These are phyloP conservation scores for Lepidocyrtinus sp. DNA, from an alignment of 2,888 invertebrate genomes.

Conservation along the genomic window DNA sequence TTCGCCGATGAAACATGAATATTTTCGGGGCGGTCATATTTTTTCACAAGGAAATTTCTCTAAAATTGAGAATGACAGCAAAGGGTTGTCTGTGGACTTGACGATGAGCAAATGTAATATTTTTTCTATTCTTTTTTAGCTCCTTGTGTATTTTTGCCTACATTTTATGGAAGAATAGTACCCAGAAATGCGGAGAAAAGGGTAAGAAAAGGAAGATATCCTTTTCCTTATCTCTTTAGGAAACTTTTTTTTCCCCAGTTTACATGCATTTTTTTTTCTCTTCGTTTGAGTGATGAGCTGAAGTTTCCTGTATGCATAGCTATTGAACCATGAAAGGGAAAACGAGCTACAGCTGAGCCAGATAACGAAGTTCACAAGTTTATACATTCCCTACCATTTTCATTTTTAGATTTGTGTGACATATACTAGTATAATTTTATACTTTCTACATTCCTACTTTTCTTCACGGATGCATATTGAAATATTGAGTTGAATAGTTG, in stretches of 20 bases:
- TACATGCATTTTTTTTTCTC: slow-evolving; percentile 21
- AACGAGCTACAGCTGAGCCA: slow-evolving; percentile 57
- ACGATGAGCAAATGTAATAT: slow-evolving; percentile 45
- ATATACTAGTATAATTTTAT: too few species aligned
- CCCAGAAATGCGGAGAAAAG: too few species aligned
- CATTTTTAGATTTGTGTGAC: slow-evolving; percentile 15
- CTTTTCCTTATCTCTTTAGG: slow-evolving; percentile 26
- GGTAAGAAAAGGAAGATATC: neutral
- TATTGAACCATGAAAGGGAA: slow-evolving; percentile 59
- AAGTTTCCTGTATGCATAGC: slow-evolving; percentile 60
- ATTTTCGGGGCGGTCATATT: slow-evolving; percentile 40
- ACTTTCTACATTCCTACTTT: neutral
- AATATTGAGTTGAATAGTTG: slow-evolving; percentile 45
- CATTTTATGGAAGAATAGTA: too few species aligned
- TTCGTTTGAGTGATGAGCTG: slow-evolving; percentile 59
- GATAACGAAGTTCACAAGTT: slow-evolving; percentile 61
- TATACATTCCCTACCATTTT: slow-evolving; percentile 30
- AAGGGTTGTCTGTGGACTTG: slow-evolving; percentile 55
- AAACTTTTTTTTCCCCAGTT: slow-evolving; percentile 19
- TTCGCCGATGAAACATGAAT: slow-evolving; percentile 33
- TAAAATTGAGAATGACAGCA: slow-evolving; percentile 53
- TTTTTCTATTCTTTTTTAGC: slow-evolving; percentile 22
- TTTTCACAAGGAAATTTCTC: slow-evolving; percentile 42
- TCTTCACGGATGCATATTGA: slow-evolving; percentile 45
- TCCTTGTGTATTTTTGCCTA: slow-evolving; percentile 11